Conservation (phyloP, 2,797 vertebrate genomes). For the Microchirus variegatus region DNA sequence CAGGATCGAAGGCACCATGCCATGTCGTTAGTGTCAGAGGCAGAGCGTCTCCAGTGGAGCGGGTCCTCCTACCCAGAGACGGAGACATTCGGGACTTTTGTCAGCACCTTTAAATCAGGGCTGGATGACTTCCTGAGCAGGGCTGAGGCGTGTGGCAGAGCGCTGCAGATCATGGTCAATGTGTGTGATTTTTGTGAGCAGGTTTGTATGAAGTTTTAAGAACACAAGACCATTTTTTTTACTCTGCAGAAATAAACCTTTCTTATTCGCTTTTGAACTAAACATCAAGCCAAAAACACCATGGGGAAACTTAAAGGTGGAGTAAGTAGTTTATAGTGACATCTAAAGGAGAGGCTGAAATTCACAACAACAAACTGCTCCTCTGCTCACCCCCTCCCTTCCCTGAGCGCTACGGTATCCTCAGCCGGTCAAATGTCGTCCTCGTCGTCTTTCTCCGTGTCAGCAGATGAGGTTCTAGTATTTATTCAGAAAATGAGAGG, state of each 20-base stretch:
- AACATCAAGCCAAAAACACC: not conserved
- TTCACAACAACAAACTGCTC: no score
- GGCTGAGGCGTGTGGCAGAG: conserved; percentile 84
- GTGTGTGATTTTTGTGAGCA: conserved; percentile 86
- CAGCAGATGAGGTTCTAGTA: no score
- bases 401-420: no score
- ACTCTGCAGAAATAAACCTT: no score
- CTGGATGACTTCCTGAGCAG: conserved; percentile 86
- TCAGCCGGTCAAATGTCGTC: no score
- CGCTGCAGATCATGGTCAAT: conserved; percentile 83
- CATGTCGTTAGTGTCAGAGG: conserved; percentile 85
- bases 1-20: conserved; percentile 87
- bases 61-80: conserved; percentile 76
- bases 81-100: conserved; percentile 73
- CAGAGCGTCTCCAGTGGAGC: conserved; percentile 73
- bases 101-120: conserved; percentile 80
- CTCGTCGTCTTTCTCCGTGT: no score
- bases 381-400: no score
- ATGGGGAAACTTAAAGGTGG: no score
- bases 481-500: no score
- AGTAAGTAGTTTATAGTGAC: no score
- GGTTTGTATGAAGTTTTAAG: conserved; percentile 71
- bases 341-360: no score
- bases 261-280: no score
- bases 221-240: not conserved